These are phyloP conservation scores for Brachypalpus laphriformis DNA, from an alignment of 2,888 invertebrate species.

Conservation along the genomic window DNA sequence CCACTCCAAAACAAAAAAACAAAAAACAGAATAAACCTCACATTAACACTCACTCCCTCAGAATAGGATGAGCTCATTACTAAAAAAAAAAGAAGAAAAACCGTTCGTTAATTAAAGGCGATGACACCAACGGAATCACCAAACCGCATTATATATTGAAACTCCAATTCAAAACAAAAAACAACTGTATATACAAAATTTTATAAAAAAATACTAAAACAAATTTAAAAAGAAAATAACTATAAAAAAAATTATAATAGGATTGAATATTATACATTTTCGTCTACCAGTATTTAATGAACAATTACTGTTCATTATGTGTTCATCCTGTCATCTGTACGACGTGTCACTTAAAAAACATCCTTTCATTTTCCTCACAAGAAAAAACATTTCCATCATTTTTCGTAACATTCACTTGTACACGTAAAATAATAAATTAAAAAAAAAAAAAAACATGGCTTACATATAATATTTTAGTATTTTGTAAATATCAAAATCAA, in stretches of 20 bases:
- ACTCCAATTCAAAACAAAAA: constrained; percentile 36
- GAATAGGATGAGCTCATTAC: constrained; percentile 59
- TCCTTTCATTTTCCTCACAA: constrained; percentile 63
- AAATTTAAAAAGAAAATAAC: constrained; percentile 65
- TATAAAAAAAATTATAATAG: constrained; percentile 76
- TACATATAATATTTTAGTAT: constrained; percentile 48
- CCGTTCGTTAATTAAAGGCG: constrained; percentile 38
- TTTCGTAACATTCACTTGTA: constrained; percentile 56
- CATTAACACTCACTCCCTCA: constrained; percentile 39
- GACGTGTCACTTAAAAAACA: constrained; percentile 46
- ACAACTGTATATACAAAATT: constrained; percentile 39
- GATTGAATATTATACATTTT: constrained; percentile 84
- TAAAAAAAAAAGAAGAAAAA: neutral
- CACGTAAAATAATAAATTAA: constrained; percentile 21
- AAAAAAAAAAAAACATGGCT: constrained; percentile 57
- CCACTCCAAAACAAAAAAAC: too few species aligned
- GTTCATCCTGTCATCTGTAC: constrained; percentile 62
- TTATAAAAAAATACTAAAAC: constrained; percentile 66
- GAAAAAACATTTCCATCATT: constrained; percentile 56
- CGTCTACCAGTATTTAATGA: constrained; percentile 83
- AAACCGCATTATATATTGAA: constrained; percentile 45
- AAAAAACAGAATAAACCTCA: constrained; percentile 19
- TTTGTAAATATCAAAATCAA: constrained; percentile 52
- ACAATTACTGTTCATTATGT: constrained; percentile 80
- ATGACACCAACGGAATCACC: constrained; percentile 63